Evolutionary conservation across 2,113 vertebrate species (phyloP), one percentile per base, ranked within the genome.

Genomic region (Notothenia rossii): DNA sequence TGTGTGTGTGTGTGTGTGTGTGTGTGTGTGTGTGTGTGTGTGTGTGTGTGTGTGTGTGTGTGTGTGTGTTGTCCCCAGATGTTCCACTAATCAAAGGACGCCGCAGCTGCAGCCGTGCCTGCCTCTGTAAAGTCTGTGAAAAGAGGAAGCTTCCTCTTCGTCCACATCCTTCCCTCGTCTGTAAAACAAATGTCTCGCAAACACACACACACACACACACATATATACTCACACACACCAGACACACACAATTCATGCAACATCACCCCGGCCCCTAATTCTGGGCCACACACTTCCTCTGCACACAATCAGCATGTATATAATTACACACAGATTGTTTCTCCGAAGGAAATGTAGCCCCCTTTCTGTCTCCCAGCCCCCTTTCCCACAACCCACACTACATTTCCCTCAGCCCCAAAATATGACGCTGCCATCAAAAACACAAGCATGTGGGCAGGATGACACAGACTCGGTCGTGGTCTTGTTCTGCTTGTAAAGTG

Each of bases 121-220:
- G 76, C 75, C 62, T 75, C 76, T 81, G 73, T 76, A 80, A 87
- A 88, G 80, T 84, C 77, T 89, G 84, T 68, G 81, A 85, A 79
- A 83, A 72, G 75, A 91, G 91, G 92, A 93, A 92, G 89, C 88
- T 89, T 90, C 90, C 92, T 84, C 86, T 87, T 79, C 64, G 54
- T 94, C 91, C 89, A 92, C 94, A 95, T 94, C 94, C 94, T 93
- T 91, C 92, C 90, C 89, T 70, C 83, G 50, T 88, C 88, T 92
- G 84, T 85, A 86, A 89, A 87, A 92, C 89, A 92, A 91, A 92
- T 60, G 86, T 81, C 79, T 83, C 29, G 9, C 83, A 75, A 62
- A 86, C 68, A 67, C 49, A 40, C 56, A 40, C 62, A 55, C 17
- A 64, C 49, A 40, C 56, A 40, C 62, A 55, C 17, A 64, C 25